Evolutionary conservation across 2,113 vertebrate genomes (phyloP), one percentile per base, ranked within the genome.

Genomic region (Takifugu flavidus): DNA sequence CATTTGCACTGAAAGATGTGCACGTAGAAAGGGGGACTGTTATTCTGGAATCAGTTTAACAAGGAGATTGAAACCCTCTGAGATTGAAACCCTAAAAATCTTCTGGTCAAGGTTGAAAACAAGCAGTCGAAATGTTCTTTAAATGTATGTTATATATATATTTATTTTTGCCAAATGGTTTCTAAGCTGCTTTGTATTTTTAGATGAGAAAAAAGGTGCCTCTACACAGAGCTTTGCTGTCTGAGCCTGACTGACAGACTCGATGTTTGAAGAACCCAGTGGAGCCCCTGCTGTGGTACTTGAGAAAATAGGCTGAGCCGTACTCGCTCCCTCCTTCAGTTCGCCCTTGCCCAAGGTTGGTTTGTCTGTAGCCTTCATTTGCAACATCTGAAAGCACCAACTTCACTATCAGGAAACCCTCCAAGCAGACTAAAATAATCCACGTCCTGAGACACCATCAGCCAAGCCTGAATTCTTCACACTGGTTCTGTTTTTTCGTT

Each of bases 301-400:
- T 74, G 15, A 75, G 74, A 79, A 87, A 83, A 59, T 80, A 81
- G 84, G 83, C 69, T 85, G 65, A 78, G 69, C 13, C 14, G 65
- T 62, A 59, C 70, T 64, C 50, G 2, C 64, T 66, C 72, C 64
- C 78, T 77, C 57, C 65, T 65, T 54, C 45, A 14, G 65, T 77
- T 75, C 50, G 70, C 64, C 79, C 84, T 84, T 75, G 69, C 84
- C 75, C 60, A 45, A 42, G 55, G 80, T 78, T 73, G 68, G 45
- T 76, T 62, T 46, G 50, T 45, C 28, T 49, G 6, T 67, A 59
- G 73, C 75, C 66, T 69, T 65, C 78, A 78, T 70, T 81, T 82
- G 75, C 54, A 75, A 11, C 53, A 49, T 49, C 74, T 61, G 51
- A 45, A 46, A 63, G 67, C 53, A 59, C 52, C 65, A 70, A 56